phyloP scores from a whole-genome alignment of 2,113 vertebrate species.

The Tretioscincus oriximinensis region DNA sequence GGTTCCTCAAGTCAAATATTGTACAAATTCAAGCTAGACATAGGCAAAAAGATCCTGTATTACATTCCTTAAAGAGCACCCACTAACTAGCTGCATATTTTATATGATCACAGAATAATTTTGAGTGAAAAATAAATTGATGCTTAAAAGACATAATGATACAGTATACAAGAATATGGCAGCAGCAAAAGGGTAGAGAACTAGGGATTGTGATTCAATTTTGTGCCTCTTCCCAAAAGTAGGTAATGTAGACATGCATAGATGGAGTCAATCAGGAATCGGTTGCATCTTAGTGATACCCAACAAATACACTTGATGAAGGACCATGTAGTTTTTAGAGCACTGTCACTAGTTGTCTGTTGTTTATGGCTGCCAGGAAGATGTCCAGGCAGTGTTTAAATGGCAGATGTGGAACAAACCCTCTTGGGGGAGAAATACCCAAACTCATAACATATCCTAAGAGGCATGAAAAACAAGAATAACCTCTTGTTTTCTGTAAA shows the following conservation, averaged over 20 bases:
- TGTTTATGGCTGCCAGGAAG: background rate
- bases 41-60: conserved; percentile 7
- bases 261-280: no score
- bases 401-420: background rate
- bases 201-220: no score
- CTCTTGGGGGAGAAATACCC: background rate
- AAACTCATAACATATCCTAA: background rate
- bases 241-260: no score
- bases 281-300: no score
- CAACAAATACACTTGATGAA: background rate
- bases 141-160: background rate
- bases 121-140: background rate
- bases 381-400: background rate
- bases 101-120: background rate
- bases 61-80: conserved; percentile 1
- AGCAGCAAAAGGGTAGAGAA: no score
- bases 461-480: background rate
- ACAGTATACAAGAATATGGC: no score
- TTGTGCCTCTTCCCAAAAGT: no score
- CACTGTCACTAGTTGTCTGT: background rate
- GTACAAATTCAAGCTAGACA: background rate
- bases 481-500: background rate
- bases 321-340: background rate
- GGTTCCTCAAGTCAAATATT: conserved; percentile 25
- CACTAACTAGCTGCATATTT: conserved; percentile 6